These are phyloP conservation scores for Metalampra italica DNA, from an alignment of 2,888 invertebrate genomes.

Conservation along the genomic window DNA sequence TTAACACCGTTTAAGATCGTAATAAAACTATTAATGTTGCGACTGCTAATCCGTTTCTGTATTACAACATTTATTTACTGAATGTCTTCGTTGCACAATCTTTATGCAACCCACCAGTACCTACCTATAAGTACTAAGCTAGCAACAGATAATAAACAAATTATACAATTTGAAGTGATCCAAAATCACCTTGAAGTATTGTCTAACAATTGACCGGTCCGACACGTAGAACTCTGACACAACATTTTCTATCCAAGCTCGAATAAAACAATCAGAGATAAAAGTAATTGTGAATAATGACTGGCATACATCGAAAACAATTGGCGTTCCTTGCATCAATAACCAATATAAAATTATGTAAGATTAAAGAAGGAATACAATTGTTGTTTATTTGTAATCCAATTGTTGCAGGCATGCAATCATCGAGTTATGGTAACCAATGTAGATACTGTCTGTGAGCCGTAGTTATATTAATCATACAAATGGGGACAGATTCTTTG, in stretches of 20 bases:
- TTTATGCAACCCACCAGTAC: conserved; percentile 24
- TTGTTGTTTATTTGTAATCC: conserved; percentile 28
- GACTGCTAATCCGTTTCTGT: conserved; percentile 14
- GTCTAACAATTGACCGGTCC: conserved; percentile 37
- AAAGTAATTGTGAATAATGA: conserved; percentile 44
- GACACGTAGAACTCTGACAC: conserved; percentile 22
- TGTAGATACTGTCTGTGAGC: conserved; percentile 38
- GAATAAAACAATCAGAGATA: conserved; percentile 43
- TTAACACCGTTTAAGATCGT: conserved; percentile 27
- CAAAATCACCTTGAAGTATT: conserved; percentile 34
- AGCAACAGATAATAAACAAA: conserved; percentile 29
- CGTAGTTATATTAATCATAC: conserved; percentile 54
- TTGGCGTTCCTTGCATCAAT: conserved; percentile 33
- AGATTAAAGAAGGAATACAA: conserved; percentile 34
- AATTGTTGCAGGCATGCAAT: conserved; percentile 33
- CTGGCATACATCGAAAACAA: conserved; percentile 35
- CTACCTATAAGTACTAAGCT: neutral
- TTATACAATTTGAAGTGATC: conserved; percentile 42
- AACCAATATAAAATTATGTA: conserved; percentile 41
- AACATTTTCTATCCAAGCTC: conserved; percentile 27
- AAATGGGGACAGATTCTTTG: conserved; percentile 35
- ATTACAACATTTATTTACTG: conserved; percentile 23
- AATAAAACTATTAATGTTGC: conserved; percentile 2
- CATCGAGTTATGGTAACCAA: conserved; percentile 30
- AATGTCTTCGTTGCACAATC: conserved; percentile 27